A percentile compares a stretch with the other conserved stretches of the same genome.
phyloP scores from a whole-genome alignment of 2,888 invertebrate genomes.

The Arrhopalites spinosus region DNA sequence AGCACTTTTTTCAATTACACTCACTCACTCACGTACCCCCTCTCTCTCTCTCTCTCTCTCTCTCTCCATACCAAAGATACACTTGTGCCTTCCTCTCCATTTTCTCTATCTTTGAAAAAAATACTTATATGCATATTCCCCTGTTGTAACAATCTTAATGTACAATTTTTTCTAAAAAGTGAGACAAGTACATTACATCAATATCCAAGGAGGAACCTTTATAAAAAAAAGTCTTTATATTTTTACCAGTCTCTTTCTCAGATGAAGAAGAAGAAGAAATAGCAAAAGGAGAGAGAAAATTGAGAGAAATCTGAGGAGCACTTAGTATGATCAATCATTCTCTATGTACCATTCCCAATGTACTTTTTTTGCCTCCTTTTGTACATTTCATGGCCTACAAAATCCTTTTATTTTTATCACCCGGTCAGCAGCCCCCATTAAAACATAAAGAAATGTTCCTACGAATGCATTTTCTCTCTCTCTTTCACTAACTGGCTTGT shows the following conservation, averaged over 20 bases:
- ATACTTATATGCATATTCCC: too few relatives aligned
- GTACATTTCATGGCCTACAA: not conserved
- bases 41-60: too few relatives aligned
- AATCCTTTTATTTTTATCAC: constrained; percentile 26
- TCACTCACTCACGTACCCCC: too few relatives aligned
- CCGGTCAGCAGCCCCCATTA: constrained; percentile 23
- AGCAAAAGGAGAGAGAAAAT: not conserved
- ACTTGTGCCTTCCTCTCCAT: too few relatives aligned
- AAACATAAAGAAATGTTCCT: constrained; percentile 20
- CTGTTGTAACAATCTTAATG: too few relatives aligned
- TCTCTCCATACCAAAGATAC: too few relatives aligned
- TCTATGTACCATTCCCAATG: constrained; percentile 11
- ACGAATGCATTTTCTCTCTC: constrained; percentile 7
- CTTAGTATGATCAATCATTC: constrained; percentile 49
- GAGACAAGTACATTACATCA: too few relatives aligned
- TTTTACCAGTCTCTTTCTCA: not conserved
- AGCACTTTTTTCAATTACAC: not conserved
- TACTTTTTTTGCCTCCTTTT: constrained; percentile 19
- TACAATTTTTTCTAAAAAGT: too few relatives aligned
- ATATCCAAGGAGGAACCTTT: too few relatives aligned
- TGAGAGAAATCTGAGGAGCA: constrained; percentile 27
- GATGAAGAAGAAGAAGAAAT: not conserved
- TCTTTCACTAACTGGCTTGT: not conserved
- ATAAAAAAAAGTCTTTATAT: not conserved
- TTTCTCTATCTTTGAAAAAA: too few relatives aligned